Conservation (phyloP, 2,888 invertebrate species). For the Polyommatus icarus region DNA sequence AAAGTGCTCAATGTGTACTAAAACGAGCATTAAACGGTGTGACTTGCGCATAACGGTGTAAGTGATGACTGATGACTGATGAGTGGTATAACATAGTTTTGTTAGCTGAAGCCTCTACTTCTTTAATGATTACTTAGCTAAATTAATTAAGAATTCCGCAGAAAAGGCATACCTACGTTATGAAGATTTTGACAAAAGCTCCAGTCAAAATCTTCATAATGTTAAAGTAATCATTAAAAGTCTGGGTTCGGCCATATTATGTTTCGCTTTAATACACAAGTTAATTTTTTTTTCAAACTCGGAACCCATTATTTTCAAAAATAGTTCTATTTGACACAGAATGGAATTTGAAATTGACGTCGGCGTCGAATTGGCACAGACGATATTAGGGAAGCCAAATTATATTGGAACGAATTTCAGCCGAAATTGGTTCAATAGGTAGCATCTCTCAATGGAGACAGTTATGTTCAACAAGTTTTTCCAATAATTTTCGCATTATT, state of each 20-base stretch:
- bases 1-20: neutral
- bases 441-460: conserved; percentile 18
- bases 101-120: neutral
- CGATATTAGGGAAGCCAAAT: conserved; percentile 26
- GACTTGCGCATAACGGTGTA: neutral
- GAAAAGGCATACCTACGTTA: too few species aligned
- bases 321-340: conserved; percentile 7
- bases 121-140: too few species aligned
- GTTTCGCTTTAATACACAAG: too few species aligned
- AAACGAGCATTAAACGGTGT: neutral
- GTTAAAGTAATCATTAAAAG: too few species aligned
- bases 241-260: neutral
- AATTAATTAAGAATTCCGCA: too few species aligned
- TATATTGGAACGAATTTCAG: conserved; percentile 28
- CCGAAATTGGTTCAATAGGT: conserved; percentile 25
- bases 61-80: too few species aligned
- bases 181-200: too few species aligned
- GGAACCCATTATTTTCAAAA: neutral
- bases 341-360: conserved; percentile 24
- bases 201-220: too few species aligned
- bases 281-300: too few species aligned
- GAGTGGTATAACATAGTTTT: neutral
- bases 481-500: neutral
- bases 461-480: conserved; percentile 8
- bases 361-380: conserved; percentile 19